phyloP scores from a whole-genome alignment of 2,888 invertebrate genomes.

The Cinara cedri region DNA sequence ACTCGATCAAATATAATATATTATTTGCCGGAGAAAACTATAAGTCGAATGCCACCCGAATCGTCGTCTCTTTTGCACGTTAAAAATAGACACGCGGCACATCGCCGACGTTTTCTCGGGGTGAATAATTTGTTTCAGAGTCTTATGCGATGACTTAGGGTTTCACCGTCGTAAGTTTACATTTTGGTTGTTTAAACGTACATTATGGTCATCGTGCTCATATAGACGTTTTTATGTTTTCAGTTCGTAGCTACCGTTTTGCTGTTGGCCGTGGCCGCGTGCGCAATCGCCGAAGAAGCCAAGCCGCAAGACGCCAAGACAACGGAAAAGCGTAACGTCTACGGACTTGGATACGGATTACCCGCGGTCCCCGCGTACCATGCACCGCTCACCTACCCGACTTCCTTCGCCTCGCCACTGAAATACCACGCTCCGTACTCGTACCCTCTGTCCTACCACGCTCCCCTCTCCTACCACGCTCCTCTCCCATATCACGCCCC shows the following conservation, averaged over 20 bases:
- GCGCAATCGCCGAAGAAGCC: conserved; percentile 32
- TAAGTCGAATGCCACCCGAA: too few species aligned
- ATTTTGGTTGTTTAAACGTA: too few species aligned
- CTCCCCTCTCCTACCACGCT: conserved; percentile 22
- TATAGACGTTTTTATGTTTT: background rate
- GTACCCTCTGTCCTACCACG: conserved; percentile 38
- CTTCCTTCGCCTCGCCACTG: conserved; percentile 26
- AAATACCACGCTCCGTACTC: conserved; percentile 43
- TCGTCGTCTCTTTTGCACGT: too few species aligned
- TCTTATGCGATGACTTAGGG: too few species aligned
- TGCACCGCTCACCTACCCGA: conserved; percentile 35
- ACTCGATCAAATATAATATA: too few species aligned
- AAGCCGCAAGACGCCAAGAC: conserved; percentile 33
- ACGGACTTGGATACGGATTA: conserved; percentile 43
- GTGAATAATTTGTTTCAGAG: too few species aligned
- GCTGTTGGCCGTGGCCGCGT: conserved; percentile 18
- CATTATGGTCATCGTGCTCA: too few species aligned
- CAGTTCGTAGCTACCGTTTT: conserved; percentile 35
- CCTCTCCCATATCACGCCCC: conserved; percentile 37
- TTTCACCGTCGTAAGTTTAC: too few species aligned
- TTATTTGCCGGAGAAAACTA: too few species aligned
- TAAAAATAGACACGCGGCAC: too few species aligned
- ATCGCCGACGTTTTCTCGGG: too few species aligned
- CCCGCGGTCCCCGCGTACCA: conserved; percentile 20
- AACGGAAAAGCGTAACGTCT: conserved; percentile 36